Percentiles rank a stretch among this genome's conserved stretches.
Evolutionary conservation across 1,140 invertebrate genomes (phyloP).

Genomic region (Lepidurus couesii): DNA sequence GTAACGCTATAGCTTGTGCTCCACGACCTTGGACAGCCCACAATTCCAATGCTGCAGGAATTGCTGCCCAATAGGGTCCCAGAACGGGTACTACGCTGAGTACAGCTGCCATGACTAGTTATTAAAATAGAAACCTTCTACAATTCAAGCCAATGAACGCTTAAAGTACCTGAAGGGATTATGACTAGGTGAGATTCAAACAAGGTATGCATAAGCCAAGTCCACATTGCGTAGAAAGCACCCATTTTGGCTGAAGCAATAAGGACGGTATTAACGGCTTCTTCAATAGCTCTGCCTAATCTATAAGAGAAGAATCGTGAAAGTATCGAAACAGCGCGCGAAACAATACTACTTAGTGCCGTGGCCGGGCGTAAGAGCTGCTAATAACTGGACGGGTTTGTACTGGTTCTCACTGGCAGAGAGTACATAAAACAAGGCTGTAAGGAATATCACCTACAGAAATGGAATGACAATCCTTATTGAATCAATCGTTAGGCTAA

Average conservation of each 20-base stretch:
- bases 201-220: slow-evolving; percentile 92
- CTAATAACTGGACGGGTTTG: slow-evolving; percentile 81
- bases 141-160: not conserved
- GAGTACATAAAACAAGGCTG: slow-evolving; percentile 90
- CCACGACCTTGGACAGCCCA: slow-evolving; percentile 81
- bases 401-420: slow-evolving; percentile 81
- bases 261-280: slow-evolving; percentile 73
- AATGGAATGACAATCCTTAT: not conserved
- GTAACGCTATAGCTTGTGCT: slow-evolving; percentile 67
- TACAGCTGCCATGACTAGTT: slow-evolving; percentile 73
- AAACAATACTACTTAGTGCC: slow-evolving; percentile 48
- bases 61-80: slow-evolving; percentile 84
- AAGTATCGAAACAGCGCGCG: slow-evolving; percentile 24
- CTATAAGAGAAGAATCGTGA: slow-evolving; percentile 41
- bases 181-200: slow-evolving; percentile 94
- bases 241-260: slow-evolving; percentile 94
- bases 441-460: slow-evolving; percentile 86
- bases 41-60: slow-evolving; percentile 88
- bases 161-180: slow-evolving; percentile 70
- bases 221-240: slow-evolving; percentile 94
- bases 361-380: slow-evolving; percentile 62
- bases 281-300: slow-evolving; percentile 70
- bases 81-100: slow-evolving; percentile 91
- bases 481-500: slow-evolving; percentile 23
- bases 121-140: slow-evolving; percentile 36